phyloP scores from a whole-genome alignment of 2,888 invertebrate genomes.

The Bembecia ichneumoniformis region DNA sequence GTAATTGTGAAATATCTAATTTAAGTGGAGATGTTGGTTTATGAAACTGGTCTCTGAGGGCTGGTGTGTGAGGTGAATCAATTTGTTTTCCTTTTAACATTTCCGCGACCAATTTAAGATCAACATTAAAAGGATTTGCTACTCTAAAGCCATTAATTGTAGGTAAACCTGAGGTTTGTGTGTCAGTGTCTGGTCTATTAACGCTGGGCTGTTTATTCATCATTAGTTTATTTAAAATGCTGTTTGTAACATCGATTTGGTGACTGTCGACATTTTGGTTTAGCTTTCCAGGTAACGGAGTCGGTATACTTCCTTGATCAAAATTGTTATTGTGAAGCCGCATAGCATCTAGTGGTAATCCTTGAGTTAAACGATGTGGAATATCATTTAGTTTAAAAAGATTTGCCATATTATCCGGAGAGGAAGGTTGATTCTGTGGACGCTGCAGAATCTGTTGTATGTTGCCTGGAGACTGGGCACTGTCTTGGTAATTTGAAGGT shows the following conservation, averaged over 20 bases:
- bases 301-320: conserved; percentile 43
- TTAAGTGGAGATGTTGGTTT: conserved; percentile 40
- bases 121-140: conserved; percentile 66
- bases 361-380: conserved; percentile 49
- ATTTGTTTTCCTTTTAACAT: conserved; percentile 57
- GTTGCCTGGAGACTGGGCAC: conserved; percentile 30
- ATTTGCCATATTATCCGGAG: conserved; percentile 35
- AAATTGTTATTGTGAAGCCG: conserved; percentile 41
- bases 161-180: conserved; percentile 34
- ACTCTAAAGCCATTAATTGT: conserved; percentile 65
- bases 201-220: conserved; percentile 37
- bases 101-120: conserved; percentile 60
- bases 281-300: conserved; percentile 43
- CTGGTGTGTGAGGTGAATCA: conserved; percentile 44
- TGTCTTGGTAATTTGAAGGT: conserved; percentile 35
- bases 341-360: conserved; percentile 31
- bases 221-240: conserved; percentile 44
- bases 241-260: conserved; percentile 50
- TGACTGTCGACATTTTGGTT: conserved; percentile 63
- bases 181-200: conserved; percentile 46
- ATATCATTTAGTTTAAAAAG: conserved; percentile 55
- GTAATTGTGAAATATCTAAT: conserved; percentile 49
- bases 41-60: conserved; percentile 40
- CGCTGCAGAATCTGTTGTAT: conserved; percentile 32
- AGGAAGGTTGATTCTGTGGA: conserved; percentile 21